A percentile compares a stretch with the other conserved stretches of the same genome.
phyloP scores from a whole-genome alignment of 2,797 vertebrate genomes.

The Eidolon dupreanum region DNA sequence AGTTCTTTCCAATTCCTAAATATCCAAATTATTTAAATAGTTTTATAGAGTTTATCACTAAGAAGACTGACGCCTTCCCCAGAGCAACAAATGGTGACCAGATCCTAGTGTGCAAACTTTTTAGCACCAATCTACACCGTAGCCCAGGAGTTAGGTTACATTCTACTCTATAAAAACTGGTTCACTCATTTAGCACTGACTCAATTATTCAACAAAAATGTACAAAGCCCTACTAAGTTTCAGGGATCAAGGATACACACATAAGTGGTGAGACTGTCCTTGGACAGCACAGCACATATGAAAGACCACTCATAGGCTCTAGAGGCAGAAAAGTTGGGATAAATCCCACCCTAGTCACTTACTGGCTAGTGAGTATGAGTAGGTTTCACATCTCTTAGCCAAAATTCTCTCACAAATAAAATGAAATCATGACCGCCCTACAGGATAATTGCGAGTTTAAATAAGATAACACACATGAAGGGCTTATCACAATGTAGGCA shows the following conservation, averaged over 20 bases:
- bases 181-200: constrained; percentile 2
- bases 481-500: not conserved
- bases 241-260: not conserved
- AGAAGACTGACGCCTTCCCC: not conserved
- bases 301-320: not conserved
- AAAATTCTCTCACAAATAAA: constrained; percentile 32
- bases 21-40: constrained; percentile 34
- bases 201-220: constrained; percentile 16
- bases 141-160: not conserved
- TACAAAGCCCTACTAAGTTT: not conserved
- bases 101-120: not conserved
- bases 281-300: not conserved
- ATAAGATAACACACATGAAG: constrained; percentile 1
- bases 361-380: not conserved
- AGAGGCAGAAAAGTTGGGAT: not conserved
- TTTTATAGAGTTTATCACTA: constrained; percentile 33
- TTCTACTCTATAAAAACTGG: constrained; percentile 15
- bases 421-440: not conserved
- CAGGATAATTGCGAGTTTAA: not conserved
- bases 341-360: not conserved
- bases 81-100: not conserved
- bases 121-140: not conserved
- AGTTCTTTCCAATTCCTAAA: not conserved
- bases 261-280: not conserved
- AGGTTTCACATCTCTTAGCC: not conserved